A percentile compares a stretch with the other conserved stretches of the same genome.
Conservation (phyloP, 2,888 invertebrate species). For the Archips xylosteana region DNA sequence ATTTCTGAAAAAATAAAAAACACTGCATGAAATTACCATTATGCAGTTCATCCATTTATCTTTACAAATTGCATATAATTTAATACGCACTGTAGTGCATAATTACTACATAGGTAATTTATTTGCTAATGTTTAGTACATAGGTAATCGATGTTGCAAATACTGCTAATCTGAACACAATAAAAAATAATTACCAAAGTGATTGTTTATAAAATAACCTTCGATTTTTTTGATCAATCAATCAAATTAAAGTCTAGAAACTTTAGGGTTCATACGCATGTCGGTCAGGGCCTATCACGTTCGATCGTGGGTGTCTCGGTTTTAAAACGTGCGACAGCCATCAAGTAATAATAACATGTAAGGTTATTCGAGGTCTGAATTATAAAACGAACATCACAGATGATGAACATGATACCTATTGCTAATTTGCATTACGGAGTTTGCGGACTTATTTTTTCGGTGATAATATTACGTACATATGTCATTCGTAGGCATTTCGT, state of each 20-base stretch:
- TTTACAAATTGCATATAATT: no score
- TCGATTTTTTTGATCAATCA: conserved; percentile 28
- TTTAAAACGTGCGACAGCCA: conserved; percentile 12
- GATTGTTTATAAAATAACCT: conserved; percentile 17
- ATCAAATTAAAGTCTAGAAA: conserved; percentile 24
- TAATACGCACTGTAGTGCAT: not conserved
- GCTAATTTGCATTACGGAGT: no score
- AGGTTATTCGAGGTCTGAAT: conserved; percentile 8
- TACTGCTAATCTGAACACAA: not conserved
- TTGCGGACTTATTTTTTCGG: no score
- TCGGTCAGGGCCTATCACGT: conserved; percentile 35
- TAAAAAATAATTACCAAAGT: not conserved
- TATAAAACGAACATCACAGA: not conserved
- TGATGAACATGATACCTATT: not conserved
- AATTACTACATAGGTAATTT: not conserved
- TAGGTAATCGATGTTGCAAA: not conserved
- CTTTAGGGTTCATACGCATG: conserved; percentile 12
- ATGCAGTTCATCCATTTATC: no score
- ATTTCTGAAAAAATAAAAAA: no score
- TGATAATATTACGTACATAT: no score
- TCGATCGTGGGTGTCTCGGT: conserved; percentile 1
- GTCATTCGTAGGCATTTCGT: no score
- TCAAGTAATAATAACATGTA: not conserved
- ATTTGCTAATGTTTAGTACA: not conserved
- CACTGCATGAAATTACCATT: no score